Conservation (phyloP, 1,140 invertebrate genomes). For the Penaeus indicus region DNA sequence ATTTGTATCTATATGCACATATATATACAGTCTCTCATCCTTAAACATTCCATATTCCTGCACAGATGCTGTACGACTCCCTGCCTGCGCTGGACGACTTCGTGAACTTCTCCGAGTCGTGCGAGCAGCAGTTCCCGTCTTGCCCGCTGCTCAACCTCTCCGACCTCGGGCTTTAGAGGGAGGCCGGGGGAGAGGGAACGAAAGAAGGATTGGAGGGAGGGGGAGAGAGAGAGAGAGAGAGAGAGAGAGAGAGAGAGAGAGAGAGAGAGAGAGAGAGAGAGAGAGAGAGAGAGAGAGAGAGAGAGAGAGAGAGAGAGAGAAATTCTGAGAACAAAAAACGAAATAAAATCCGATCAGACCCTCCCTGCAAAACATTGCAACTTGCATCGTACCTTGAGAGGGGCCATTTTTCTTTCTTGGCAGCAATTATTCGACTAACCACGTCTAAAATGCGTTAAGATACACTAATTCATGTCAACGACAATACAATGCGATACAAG, state of each 20-base stretch:
- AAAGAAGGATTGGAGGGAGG: too few species aligned
- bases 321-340: background rate
- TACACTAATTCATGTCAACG: too few species aligned
- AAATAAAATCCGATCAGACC: too few species aligned
- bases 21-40: background rate
- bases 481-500: too few species aligned
- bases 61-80: conserved; percentile 68
- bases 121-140: conserved; percentile 77
- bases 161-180: conserved; percentile 21
- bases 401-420: too few species aligned
- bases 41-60: conserved; percentile 6
- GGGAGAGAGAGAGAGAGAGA: background rate
- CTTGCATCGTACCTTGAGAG: too few species aligned
- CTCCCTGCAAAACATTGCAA: too few species aligned
- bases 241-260: background rate
- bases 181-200: too few species aligned
- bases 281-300: background rate
- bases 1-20: background rate
- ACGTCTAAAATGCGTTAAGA: too few species aligned
- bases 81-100: conserved; percentile 78
- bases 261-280: background rate
- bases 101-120: conserved; percentile 75
- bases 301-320: background rate
- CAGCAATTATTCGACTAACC: too few species aligned
- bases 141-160: conserved; percentile 68